Evolutionary conservation across 1,140 invertebrate genomes (phyloP), one percentile per base, ranked within the genome.

Genomic region (Vanessa tameamea): DNA sequence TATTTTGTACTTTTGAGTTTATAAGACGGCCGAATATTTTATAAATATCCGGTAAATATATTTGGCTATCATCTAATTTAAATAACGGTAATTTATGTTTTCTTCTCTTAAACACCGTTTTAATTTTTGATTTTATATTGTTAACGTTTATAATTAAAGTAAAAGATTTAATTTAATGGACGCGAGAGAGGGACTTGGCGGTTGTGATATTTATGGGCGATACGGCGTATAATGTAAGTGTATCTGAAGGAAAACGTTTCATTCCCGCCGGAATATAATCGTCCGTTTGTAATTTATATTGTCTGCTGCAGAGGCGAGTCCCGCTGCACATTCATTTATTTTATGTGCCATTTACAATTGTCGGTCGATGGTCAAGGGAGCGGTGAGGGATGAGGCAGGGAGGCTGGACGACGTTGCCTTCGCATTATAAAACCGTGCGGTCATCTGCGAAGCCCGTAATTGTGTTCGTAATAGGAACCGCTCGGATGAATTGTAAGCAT

Each of bases 341-440:
- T 93, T 93, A 93, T 93, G 92, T 93, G 93, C 93, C 92, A 93
- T 93, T 93, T 93, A 93, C 93, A 93, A 93, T 93, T 93, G 91
- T 93, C 93, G 93, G 91, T 92, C 93, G 92, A 93, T 93, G 93
- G 93, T 93, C 93, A 93, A 93, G 92, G 92, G 92, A 92, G 87
- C 84, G 86, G 88, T 78, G 85, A 82, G 82, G 84, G 87, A 78
- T 75, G 83, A 79, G 84, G 83, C 64, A 73, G 82, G 79, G 78
- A 72, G 76, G 78, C 79, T 80, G 84, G 83, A 83, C 83, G 81
- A 83, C 83, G 85, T 72, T 87, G 87, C 87, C 89, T 90, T 91
- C 88, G 88, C 85, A 93, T 93, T 93, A 93, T 93, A 93, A 93
- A 93, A 93, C 88, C 88, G 93, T 89, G 91, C 91, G 92, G 93